Conservation (phyloP, 2,113 vertebrate genomes). For the Anhinga anhinga region DNA sequence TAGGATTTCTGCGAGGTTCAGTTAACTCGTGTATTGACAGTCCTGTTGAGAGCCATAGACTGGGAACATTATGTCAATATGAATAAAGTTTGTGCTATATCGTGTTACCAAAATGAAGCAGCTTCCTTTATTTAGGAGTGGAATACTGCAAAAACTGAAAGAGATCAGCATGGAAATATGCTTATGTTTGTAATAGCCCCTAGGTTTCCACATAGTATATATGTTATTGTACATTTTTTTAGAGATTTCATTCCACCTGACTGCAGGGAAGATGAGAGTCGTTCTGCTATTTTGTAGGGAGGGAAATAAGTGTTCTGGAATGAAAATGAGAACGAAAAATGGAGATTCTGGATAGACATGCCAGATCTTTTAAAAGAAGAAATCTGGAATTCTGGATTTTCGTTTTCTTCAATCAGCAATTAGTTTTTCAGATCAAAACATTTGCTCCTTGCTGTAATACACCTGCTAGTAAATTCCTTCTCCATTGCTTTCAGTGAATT, state of each 20-base stretch:
- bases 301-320: neutral
- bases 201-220: neutral
- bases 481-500: slow-evolving; percentile 82
- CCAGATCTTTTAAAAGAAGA: neutral
- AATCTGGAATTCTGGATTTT: neutral
- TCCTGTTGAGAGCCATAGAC: neutral
- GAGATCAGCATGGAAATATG: neutral
- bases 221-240: neutral
- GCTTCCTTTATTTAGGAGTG: neutral
- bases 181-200: neutral
- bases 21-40: too few relatives aligned
- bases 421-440: neutral
- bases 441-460: neutral
- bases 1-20: neutral
- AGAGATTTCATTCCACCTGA: neutral
- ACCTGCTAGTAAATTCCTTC: neutral
- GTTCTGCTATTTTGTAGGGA: neutral
- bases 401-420: neutral
- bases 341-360: neutral
- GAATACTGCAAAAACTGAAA: neutral
- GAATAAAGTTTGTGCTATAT: neutral
- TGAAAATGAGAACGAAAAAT: neutral
- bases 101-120: neutral
- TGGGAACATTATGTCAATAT: neutral
- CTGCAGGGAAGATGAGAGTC: neutral